Evolutionary conservation across 2,797 vertebrate genomes (phyloP).

Genomic region (Sebastes reedi): DNA sequence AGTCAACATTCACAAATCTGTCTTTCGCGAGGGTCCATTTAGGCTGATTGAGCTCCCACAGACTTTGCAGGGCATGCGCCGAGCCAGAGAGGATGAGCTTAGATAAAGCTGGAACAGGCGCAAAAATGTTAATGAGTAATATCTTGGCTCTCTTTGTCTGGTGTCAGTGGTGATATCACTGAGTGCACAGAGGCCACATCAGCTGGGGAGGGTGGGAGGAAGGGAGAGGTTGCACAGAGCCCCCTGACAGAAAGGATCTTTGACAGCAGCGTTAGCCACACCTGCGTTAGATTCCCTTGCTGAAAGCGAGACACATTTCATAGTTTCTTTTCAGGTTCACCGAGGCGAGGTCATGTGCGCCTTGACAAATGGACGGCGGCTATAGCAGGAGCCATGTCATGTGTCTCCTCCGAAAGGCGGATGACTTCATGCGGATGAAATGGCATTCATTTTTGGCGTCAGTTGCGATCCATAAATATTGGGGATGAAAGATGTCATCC

Average conservation of each 20-base stretch:
- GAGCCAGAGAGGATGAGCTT: slow-evolving; percentile 28
- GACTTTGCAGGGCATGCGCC: slow-evolving; percentile 3
- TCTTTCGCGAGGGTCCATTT: slow-evolving; percentile 14
- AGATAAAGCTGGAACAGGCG: slow-evolving; percentile 45
- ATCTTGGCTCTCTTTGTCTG: slow-evolving; percentile 52
- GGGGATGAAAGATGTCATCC: slow-evolving; percentile 63
- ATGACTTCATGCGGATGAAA: slow-evolving; percentile 73
- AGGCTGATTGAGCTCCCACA: slow-evolving; percentile 24
- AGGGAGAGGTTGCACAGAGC: slow-evolving; percentile 48
- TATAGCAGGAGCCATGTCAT: slow-evolving; percentile 48
- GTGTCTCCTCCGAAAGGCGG: slow-evolving; percentile 36
- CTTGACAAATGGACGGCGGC: slow-evolving; percentile 41
- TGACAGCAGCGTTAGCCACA: slow-evolving; percentile 46
- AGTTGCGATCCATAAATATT: slow-evolving; percentile 67
- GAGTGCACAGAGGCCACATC: slow-evolving; percentile 47
- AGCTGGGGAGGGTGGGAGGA: slow-evolving; percentile 46
- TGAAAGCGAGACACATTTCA: slow-evolving; percentile 31
- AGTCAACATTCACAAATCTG: slow-evolving; percentile 29
- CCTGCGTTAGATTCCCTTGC: slow-evolving; percentile 39
- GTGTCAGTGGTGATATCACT: slow-evolving; percentile 55
- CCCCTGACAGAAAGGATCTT: slow-evolving; percentile 46
- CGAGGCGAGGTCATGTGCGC: slow-evolving; percentile 34
- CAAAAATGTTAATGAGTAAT: slow-evolving; percentile 70
- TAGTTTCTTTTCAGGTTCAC: slow-evolving; percentile 23
- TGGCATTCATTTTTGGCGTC: slow-evolving; percentile 65